Conservation (phyloP, 2,797 vertebrate species). For the Rhabdomys pumilio region DNA sequence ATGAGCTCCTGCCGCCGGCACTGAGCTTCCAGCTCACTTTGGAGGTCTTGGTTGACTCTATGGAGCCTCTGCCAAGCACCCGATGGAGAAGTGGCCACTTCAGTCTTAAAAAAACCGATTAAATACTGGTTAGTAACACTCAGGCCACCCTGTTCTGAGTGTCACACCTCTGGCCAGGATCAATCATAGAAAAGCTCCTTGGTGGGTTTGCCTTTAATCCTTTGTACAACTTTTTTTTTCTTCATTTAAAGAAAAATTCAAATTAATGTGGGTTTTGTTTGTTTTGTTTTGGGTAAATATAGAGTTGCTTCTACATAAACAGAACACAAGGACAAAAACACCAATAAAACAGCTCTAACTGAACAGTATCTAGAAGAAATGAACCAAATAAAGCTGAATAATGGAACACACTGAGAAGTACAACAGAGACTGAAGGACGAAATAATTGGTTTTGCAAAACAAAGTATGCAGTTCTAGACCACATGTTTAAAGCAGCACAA, state of each 20-base stretch:
- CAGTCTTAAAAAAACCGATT: slow-evolving; percentile 98
- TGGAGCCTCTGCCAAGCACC: slow-evolving; percentile 96
- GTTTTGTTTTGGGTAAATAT: slow-evolving; percentile 49
- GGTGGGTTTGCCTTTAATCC: slow-evolving; percentile 86
- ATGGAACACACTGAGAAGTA: slow-evolving; percentile 87
- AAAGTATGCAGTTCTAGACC: slow-evolving; percentile 84
- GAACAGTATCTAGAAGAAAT: slow-evolving; percentile 87
- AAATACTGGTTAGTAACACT: slow-evolving; percentile 96
- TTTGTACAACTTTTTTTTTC: slow-evolving; percentile 82
- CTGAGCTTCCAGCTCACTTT: slow-evolving; percentile 95
- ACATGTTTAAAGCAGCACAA: slow-evolving; percentile 85
- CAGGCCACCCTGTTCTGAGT: slow-evolving; percentile 92
- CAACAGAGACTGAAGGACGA: slow-evolving; percentile 84
- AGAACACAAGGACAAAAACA: slow-evolving; percentile 89
- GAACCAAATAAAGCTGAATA: slow-evolving; percentile 87
- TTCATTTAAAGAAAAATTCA: slow-evolving; percentile 70
- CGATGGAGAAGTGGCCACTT: slow-evolving; percentile 93
- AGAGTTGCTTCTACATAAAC: slow-evolving; percentile 87
- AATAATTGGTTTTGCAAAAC: slow-evolving; percentile 83
- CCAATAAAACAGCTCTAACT: slow-evolving; percentile 88
- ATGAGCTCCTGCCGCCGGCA: slow-evolving; percentile 95
- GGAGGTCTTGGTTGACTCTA: slow-evolving; percentile 96
- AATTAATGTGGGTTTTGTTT: slow-evolving; percentile 4
- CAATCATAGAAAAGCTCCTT: slow-evolving; percentile 88
- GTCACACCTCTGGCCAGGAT: slow-evolving; percentile 95